These are phyloP conservation scores for Coenonympha glycerion DNA, from an alignment of 2,888 invertebrate genomes.

Conservation along the genomic window DNA sequence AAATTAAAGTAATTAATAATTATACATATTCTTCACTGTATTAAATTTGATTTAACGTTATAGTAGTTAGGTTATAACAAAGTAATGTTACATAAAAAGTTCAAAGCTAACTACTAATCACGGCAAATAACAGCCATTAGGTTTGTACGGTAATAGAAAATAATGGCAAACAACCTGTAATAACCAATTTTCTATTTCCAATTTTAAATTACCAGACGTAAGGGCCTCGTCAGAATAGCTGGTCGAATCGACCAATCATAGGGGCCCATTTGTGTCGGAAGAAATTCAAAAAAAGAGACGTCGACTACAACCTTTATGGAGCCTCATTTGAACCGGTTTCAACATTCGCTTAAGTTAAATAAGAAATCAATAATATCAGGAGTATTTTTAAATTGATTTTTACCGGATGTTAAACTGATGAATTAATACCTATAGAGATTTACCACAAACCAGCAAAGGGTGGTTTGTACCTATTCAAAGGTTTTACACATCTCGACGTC, in stretches of 20 bases:
- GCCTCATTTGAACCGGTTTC: constrained; percentile 3
- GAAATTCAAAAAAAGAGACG: constrained; percentile 1
- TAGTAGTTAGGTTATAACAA: background rate
- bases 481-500: too few relatives aligned
- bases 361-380: too few relatives aligned
- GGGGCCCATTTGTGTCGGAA: constrained; percentile 4
- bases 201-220: constrained; percentile 44
- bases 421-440: too few relatives aligned
- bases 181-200: constrained; percentile 50
- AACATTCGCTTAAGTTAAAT: too few relatives aligned
- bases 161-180: constrained; percentile 39
- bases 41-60: background rate
- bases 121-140: constrained; percentile 37
- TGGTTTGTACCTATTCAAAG: too few relatives aligned
- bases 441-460: too few relatives aligned
- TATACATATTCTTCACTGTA: too few relatives aligned
- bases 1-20: too few relatives aligned
- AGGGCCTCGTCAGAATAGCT: constrained; percentile 21
- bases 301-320: constrained; percentile 4
- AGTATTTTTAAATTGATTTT: too few relatives aligned
- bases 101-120: constrained; percentile 33
- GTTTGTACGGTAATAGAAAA: constrained; percentile 37
- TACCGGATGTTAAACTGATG: too few relatives aligned
- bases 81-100: constrained; percentile 12
- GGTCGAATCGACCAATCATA: constrained; percentile 35